Evolutionary conservation across 2,113 vertebrate species (phyloP).

Genomic region (Oreochromis tanganicae): DNA sequence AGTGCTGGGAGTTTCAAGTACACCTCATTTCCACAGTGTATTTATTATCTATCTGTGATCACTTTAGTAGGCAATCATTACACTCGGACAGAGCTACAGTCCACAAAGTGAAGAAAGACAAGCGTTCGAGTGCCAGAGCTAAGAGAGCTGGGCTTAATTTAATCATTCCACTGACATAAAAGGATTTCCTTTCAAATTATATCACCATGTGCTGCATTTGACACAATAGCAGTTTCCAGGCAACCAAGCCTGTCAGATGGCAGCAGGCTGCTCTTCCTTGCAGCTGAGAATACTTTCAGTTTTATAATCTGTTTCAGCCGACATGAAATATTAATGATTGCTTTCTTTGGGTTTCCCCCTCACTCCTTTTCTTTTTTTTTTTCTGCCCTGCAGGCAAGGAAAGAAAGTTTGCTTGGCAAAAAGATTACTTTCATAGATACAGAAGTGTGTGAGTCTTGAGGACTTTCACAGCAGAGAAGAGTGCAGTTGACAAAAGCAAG

Average conservation of each 20-base stretch:
- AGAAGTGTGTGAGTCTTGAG: background rate
- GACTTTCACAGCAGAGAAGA: background rate
- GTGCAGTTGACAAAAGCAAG: background rate
- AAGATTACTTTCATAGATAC: background rate
- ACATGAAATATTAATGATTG: conserved; percentile 46
- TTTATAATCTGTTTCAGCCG: conserved; percentile 14
- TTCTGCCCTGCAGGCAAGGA: background rate
- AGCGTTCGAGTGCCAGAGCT: background rate
- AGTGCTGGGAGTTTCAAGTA: background rate
- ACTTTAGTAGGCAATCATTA: background rate
- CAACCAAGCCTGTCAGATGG: conserved; percentile 50
- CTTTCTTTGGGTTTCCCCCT: background rate
- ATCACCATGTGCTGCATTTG: background rate
- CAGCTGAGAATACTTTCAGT: conserved; percentile 12
- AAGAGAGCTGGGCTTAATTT: background rate
- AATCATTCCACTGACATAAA: background rate
- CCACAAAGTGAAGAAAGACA: background rate
- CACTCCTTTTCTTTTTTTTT: background rate
- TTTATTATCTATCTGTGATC: background rate
- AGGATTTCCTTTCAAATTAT: background rate
- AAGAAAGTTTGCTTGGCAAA: background rate
- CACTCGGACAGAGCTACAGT: background rate
- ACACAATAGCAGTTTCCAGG: conserved; percentile 52
- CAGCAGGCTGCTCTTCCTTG: background rate
- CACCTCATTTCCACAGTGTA: background rate